Evolutionary conservation across 2,113 vertebrate genomes (phyloP).

Genomic region (Gambusia holbrooki): DNA sequence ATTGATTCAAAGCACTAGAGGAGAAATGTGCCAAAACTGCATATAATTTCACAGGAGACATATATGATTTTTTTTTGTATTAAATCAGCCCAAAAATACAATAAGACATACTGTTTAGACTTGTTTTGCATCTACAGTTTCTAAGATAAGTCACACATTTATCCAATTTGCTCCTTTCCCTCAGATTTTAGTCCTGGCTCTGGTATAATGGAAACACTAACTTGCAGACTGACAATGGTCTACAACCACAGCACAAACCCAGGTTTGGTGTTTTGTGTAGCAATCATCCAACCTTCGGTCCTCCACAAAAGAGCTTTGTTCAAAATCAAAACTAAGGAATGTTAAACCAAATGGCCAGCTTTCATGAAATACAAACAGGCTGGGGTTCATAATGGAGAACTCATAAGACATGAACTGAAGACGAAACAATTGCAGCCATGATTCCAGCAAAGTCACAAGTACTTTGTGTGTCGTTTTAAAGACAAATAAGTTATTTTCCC

Average conservation of each 20-base stretch:
- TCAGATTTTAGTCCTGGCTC: constrained; percentile 39
- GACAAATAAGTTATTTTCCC: neutral
- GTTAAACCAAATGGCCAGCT: constrained; percentile 17
- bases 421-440: neutral
- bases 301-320: constrained; percentile 35
- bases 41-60: neutral
- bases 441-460: neutral
- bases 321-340: constrained; percentile 43
- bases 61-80: neutral
- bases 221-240: constrained; percentile 18
- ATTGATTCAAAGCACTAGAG: no score
- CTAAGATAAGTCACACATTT: constrained; percentile 28
- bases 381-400: constrained; percentile 12
- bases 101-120: neutral
- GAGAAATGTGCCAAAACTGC: no score
- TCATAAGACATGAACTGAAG: constrained; percentile 2
- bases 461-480: neutral
- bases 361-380: constrained; percentile 8
- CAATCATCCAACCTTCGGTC: constrained; percentile 44
- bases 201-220: constrained; percentile 16
- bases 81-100: neutral
- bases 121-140: neutral
- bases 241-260: constrained; percentile 49
- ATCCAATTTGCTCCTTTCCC: constrained; percentile 25
- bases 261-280: constrained; percentile 40